phyloP scores from a whole-genome alignment of 2,113 vertebrate species.

The Sialia sialis region DNA sequence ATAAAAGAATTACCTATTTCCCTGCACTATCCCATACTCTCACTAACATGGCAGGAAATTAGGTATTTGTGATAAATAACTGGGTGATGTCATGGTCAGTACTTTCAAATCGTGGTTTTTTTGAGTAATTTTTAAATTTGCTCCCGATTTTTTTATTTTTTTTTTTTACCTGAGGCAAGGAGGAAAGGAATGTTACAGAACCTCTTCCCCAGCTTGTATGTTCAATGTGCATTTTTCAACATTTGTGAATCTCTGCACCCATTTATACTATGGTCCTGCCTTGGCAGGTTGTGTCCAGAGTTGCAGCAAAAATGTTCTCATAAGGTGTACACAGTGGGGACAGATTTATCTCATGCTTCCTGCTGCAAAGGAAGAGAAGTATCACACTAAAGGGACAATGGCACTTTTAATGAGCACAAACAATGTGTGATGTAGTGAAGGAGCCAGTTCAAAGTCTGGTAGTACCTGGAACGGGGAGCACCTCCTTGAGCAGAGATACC shows the following conservation, averaged over 20 bases:
- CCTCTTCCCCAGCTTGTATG: neutral
- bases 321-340: neutral
- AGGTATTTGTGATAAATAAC: neutral
- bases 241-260: neutral
- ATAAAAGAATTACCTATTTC: neutral
- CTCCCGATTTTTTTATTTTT: neutral
- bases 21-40: neutral
- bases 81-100: neutral
- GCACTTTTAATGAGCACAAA: neutral
- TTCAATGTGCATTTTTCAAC: neutral
- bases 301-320: neutral
- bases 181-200: neutral
- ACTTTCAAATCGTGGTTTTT: too few species aligned
- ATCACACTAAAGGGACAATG: neutral
- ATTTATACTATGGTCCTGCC: neutral
- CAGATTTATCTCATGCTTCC: neutral
- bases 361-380: neutral
- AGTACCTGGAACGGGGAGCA: neutral
- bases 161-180: neutral
- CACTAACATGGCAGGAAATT: neutral
- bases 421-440: neutral
- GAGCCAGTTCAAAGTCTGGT: neutral
- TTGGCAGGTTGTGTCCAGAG: neutral
- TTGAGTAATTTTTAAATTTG: neutral
- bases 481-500: neutral